These are phyloP conservation scores for Festucalex cinctus DNA, from an alignment of 2,113 vertebrate species.

Conservation along the genomic window DNA sequence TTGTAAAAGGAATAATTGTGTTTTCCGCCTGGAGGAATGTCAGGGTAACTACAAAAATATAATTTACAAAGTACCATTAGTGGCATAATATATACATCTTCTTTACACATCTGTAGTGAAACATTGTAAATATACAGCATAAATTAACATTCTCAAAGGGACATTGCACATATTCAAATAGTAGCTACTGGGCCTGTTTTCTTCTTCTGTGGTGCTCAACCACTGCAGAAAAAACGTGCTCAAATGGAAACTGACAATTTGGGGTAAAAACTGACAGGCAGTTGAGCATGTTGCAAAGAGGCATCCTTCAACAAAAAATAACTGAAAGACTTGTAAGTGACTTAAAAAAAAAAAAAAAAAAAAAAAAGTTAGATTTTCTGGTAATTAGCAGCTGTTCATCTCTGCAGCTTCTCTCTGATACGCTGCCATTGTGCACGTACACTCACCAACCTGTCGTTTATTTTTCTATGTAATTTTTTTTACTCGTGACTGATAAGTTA, in stretches of 20 bases:
- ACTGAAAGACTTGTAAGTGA: not conserved
- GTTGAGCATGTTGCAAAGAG: not conserved
- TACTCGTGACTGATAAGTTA: not conserved
- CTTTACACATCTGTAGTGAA: slow-evolving; percentile 54
- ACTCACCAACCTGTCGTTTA: not conserved
- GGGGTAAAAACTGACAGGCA: slow-evolving; percentile 4
- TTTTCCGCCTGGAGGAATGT: slow-evolving; percentile 61
- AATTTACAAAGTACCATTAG: slow-evolving; percentile 56
- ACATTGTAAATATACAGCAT: slow-evolving; percentile 39
- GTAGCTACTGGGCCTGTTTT: slow-evolving; percentile 42
- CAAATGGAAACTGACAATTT: not conserved
- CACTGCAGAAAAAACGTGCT: not conserved
- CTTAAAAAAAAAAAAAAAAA: not conserved
- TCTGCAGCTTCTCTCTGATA: not conserved
- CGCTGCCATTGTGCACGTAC: not conserved
- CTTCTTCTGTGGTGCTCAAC: not conserved
- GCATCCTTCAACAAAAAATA: not conserved
- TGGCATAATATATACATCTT: slow-evolving; percentile 56
- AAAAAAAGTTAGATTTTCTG: not conserved
- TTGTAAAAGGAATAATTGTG: not conserved
- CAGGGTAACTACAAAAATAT: slow-evolving; percentile 65
- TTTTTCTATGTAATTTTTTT: too few relatives aligned
- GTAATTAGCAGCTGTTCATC: not conserved
- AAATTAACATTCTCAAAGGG: slow-evolving; percentile 71
- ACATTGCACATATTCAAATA: slow-evolving; percentile 69